Percentiles rank a stretch among this genome's conserved stretches.
phyloP scores from a whole-genome alignment of 2,888 invertebrate species.

The Abscondita cerata region DNA sequence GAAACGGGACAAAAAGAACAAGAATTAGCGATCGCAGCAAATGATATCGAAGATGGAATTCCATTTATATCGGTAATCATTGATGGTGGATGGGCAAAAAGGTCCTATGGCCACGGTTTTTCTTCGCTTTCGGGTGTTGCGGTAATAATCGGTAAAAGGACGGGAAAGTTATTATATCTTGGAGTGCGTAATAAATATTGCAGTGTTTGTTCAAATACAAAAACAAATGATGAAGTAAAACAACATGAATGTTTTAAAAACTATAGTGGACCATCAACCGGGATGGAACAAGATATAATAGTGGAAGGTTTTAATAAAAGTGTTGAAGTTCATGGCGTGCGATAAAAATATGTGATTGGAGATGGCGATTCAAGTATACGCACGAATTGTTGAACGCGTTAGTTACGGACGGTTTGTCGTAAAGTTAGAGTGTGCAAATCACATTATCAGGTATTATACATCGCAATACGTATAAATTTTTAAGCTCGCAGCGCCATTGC shows the following conservation, averaged over 20 bases:
- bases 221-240: background rate
- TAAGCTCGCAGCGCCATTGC: too few relatives aligned
- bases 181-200: too few relatives aligned
- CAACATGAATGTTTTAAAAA: constrained; percentile 9
- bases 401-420: too few relatives aligned
- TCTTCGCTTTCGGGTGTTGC: background rate
- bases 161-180: constrained; percentile 3
- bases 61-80: background rate
- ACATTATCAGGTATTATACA: background rate
- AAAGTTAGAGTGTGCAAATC: background rate
- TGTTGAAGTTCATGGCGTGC: constrained; percentile 1
- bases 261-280: constrained; percentile 1
- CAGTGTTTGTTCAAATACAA: background rate
- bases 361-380: too few relatives aligned
- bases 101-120: too few relatives aligned
- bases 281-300: constrained; percentile 3
- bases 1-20: constrained; percentile 2
- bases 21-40: background rate
- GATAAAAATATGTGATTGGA: too few relatives aligned
- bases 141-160: constrained; percentile 3
- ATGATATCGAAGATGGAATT: constrained; percentile 1
- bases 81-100: constrained; percentile 13
- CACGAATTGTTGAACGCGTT: too few relatives aligned
- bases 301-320: constrained; percentile 1
- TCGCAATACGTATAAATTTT: too few relatives aligned